These are phyloP conservation scores for Siniperca chuatsi DNA, from an alignment of 2,113 vertebrate species.

Conservation along the genomic window DNA sequence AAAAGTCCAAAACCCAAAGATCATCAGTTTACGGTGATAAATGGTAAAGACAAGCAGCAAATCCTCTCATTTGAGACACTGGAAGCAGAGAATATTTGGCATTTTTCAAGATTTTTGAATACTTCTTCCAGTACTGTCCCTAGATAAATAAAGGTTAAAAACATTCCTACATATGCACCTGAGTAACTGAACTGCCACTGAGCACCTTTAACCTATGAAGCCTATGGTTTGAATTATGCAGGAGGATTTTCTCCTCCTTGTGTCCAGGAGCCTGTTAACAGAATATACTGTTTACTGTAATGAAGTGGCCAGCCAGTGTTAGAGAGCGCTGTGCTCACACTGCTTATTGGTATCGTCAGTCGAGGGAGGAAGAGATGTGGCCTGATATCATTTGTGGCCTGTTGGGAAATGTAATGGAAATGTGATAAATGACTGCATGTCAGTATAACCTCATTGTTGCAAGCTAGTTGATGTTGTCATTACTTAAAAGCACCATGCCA, in stretches of 20 bases:
- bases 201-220: neutral
- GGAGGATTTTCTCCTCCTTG: slow-evolving; percentile 5
- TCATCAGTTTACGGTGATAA: neutral
- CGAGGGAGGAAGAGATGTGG: slow-evolving; percentile 15
- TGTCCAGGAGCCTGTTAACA: neutral
- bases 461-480: slow-evolving; percentile 57
- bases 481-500: slow-evolving; percentile 41
- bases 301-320: neutral
- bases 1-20: neutral
- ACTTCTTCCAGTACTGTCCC: neutral
- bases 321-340: neutral
- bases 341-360: slow-evolving; percentile 14
- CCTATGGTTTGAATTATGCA: neutral
- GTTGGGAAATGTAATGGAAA: slow-evolving; percentile 60
- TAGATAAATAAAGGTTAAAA: neutral
- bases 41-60: neutral
- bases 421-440: slow-evolving; percentile 56
- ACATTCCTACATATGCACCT: neutral
- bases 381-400: slow-evolving; percentile 36
- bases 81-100: neutral
- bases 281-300: slow-evolving; percentile 12
- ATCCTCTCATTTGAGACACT: neutral
- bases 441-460: slow-evolving; percentile 55
- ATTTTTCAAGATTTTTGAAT: neutral
- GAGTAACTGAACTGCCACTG: neutral